These are phyloP conservation scores for Drosophila arizonae DNA, from an alignment of 1,140 invertebrate genomes.

Conservation along the genomic window DNA sequence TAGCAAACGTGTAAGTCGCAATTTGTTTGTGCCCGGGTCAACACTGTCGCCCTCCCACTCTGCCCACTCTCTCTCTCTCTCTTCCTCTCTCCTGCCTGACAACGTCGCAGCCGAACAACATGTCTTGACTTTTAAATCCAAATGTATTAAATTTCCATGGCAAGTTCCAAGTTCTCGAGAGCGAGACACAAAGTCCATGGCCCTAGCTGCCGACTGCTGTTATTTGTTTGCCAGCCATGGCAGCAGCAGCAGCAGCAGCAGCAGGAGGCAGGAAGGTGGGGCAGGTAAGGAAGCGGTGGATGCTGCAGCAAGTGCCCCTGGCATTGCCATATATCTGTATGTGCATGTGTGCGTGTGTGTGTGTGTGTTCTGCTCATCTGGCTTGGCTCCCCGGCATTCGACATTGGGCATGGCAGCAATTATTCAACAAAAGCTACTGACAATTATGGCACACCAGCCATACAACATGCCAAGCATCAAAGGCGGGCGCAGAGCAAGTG, in stretches of 20 bases:
- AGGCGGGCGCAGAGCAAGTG: not conserved
- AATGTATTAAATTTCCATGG: conserved; percentile 77
- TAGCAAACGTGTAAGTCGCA: conserved; percentile 75
- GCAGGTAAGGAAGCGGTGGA: conserved; percentile 3
- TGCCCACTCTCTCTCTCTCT: not conserved
- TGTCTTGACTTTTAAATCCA: conserved; percentile 81
- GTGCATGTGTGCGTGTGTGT: not conserved
- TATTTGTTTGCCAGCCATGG: conserved; percentile 33
- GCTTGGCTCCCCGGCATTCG: conserved; percentile 64
- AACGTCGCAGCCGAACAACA: conserved; percentile 59
- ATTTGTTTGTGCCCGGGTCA: conserved; percentile 73
- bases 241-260: conserved; percentile 10
- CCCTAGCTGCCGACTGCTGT: conserved; percentile 27
- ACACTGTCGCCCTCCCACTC: not conserved
- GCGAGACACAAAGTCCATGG: conserved; percentile 29
- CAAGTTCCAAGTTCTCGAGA: conserved; percentile 44
- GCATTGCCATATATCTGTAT: conserved; percentile 29
- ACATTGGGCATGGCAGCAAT: conserved; percentile 76
- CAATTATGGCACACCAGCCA: conserved; percentile 77
- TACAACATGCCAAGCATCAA: conserved; percentile 46
- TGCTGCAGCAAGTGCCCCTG: conserved; percentile 39
- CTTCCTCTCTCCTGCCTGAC: conserved; percentile 40
- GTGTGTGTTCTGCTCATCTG: conserved; percentile 42
- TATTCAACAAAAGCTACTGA: conserved; percentile 80
- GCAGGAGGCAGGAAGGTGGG: not conserved